Evolutionary conservation across 2,797 vertebrate genomes (phyloP).

Genomic region (Enteromius viviparus): DNA sequence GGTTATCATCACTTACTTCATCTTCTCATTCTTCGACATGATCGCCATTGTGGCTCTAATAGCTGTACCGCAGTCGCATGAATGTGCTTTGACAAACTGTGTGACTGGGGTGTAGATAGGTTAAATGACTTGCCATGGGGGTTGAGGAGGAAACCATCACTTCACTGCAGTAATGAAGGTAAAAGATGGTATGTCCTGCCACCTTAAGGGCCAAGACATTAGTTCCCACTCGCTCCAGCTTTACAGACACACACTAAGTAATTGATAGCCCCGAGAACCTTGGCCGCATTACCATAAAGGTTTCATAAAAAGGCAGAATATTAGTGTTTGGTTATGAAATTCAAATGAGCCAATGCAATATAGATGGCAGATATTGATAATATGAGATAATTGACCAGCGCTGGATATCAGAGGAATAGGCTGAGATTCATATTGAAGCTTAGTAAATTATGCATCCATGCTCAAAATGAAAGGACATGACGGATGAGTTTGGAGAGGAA

Average conservation of each 20-base stretch:
- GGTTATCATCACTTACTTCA: slow-evolving; percentile 33
- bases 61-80: slow-evolving; percentile 21
- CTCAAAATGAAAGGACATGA: slow-evolving; percentile 62
- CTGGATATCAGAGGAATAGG: slow-evolving; percentile 62
- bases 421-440: slow-evolving; percentile 61
- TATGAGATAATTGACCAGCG: slow-evolving; percentile 67
- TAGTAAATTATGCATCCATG: slow-evolving; percentile 59
- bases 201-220: slow-evolving; percentile 73
- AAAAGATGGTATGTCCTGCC: slow-evolving; percentile 71
- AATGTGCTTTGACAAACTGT: slow-evolving; percentile 67
- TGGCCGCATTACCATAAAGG: slow-evolving; percentile 69
- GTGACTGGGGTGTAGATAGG: slow-evolving; percentile 66
- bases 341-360: slow-evolving; percentile 71
- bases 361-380: slow-evolving; percentile 70
- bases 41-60: slow-evolving; percentile 38
- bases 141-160: slow-evolving; percentile 74
- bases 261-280: slow-evolving; percentile 71
- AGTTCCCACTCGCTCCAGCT: slow-evolving; percentile 66
- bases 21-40: slow-evolving; percentile 27
- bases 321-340: slow-evolving; percentile 78
- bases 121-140: slow-evolving; percentile 79
- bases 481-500: slow-evolving; percentile 50
- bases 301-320: slow-evolving; percentile 71
- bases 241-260: slow-evolving; percentile 63
- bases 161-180: slow-evolving; percentile 75